These are phyloP conservation scores for Bryconaethiops microstoma DNA, from an alignment of 2,797 vertebrate species.

Conservation along the genomic window DNA sequence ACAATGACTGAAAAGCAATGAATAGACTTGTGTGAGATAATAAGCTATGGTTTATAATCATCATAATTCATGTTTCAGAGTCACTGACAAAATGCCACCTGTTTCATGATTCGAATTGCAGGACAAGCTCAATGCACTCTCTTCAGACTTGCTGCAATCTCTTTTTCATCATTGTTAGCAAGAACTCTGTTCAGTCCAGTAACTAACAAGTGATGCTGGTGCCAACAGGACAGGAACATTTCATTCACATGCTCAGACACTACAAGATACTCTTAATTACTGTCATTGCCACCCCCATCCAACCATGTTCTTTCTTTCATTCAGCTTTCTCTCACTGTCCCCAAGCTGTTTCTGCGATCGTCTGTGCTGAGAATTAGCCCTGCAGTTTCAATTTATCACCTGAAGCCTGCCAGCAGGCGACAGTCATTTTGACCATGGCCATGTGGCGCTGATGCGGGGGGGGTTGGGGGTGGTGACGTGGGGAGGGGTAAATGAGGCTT, in stretches of 20 bases:
- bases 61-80: neutral
- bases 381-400: slow-evolving; percentile 50
- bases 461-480: neutral
- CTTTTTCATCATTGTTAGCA: slow-evolving; percentile 2
- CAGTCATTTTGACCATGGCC: slow-evolving; percentile 52
- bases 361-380: slow-evolving; percentile 49
- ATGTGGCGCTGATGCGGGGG: slow-evolving; percentile 50
- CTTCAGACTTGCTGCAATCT: neutral
- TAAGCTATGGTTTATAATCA: neutral
- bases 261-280: slow-evolving; percentile 32
- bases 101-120: neutral
- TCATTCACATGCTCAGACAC: slow-evolving; percentile 25
- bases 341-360: slow-evolving; percentile 31
- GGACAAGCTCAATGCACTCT: neutral
- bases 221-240: slow-evolving; percentile 11
- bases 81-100: neutral
- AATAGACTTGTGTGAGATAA: neutral
- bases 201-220: neutral
- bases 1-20: neutral
- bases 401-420: slow-evolving; percentile 50
- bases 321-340: neutral
- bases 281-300: slow-evolving; percentile 8
- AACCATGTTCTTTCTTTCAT: slow-evolving; percentile 31
- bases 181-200: neutral
- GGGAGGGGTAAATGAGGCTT: slow-evolving; percentile 62